Evolutionary conservation across 2,113 vertebrate genomes (phyloP).

Genomic region (Caranx melampygus): DNA sequence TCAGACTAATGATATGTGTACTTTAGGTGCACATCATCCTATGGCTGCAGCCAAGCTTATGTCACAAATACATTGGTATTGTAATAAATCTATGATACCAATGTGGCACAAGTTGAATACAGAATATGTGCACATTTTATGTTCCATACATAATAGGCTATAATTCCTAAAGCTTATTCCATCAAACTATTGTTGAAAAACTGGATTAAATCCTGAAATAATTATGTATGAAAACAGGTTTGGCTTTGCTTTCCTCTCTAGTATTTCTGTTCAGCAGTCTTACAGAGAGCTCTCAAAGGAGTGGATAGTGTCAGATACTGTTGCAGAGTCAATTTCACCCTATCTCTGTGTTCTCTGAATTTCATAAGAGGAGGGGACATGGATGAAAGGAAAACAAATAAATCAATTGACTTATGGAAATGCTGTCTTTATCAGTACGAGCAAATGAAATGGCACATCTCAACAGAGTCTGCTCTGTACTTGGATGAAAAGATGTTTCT

Average conservation of each 20-base stretch:
- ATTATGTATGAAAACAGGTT: slow-evolving; percentile 13
- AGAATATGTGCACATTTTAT: not conserved
- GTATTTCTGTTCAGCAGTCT: slow-evolving; percentile 19
- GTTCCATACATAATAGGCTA: not conserved
- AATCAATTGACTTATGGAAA: not conserved
- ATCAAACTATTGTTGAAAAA: not conserved
- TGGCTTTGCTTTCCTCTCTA: slow-evolving; percentile 20
- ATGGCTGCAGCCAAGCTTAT: not conserved
- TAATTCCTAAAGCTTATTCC: not conserved
- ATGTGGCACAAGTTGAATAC: not conserved
- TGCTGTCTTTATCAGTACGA: slow-evolving; percentile 12
- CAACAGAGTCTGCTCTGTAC: not conserved
- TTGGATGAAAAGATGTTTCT: not conserved
- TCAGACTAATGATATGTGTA: not conserved
- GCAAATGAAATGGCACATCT: not conserved
- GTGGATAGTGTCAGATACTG: slow-evolving; percentile 4
- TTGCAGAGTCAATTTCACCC: slow-evolving; percentile 51
- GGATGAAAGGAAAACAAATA: slow-evolving; percentile 33
- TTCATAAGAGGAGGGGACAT: slow-evolving; percentile 5
- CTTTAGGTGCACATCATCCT: no score
- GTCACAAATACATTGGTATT: not conserved
- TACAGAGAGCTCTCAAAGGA: slow-evolving; percentile 12
- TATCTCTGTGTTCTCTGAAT: slow-evolving; percentile 37
- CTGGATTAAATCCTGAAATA: not conserved
- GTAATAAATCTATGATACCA: not conserved